Evolutionary conservation across 2,888 invertebrate species (phyloP), one percentile per base, ranked within the genome.

Genomic region (Mesorhabditis spiculigera): DNA sequence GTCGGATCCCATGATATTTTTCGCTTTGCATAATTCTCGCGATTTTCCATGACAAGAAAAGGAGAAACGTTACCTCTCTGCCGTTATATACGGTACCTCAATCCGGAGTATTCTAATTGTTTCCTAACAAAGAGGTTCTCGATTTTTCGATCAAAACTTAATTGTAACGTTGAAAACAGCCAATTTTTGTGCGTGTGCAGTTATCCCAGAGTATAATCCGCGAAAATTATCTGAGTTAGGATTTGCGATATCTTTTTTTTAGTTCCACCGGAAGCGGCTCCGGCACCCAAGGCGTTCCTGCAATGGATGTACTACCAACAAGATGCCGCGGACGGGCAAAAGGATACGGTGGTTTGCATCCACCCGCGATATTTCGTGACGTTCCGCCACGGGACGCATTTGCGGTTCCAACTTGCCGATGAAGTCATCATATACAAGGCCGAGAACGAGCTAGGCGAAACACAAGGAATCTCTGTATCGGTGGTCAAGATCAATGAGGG

Each of bases 401-500:
- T 68, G 43, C 65, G 4, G 5, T 61, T 68, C 43, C 6, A 68
- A 68, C 43, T 68, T 42, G 68, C 65, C 4, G 61, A 61, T 68
- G 43, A 4, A 4, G 44, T 68, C 13, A 65, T 44, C n/a, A 71
- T 71, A 66, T 66, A 69, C 70, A 68, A 61, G 44, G 73, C 58
- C 65, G 16, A 75, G 58, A 45, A 74, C 28, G 74, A 74, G 67
- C 64, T 66, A 63, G 43, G 43, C 4, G 73, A 74, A 71, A 41
- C 71, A 67, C 62, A 3, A 44, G 73, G 73, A 16, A 65, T 65
- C 10, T 66, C 73, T 1, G 75, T 75, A 4, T 43, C 6, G 63
- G 75, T 74, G 45, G 75, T 70, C n/a, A 70, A 73, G 4, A 69
- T 75, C 69, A 76, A 76, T 65, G 75, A 75, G 62, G 5, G 45